Conservation (phyloP, 2,888 invertebrate genomes). For the Selenia dentaria region DNA sequence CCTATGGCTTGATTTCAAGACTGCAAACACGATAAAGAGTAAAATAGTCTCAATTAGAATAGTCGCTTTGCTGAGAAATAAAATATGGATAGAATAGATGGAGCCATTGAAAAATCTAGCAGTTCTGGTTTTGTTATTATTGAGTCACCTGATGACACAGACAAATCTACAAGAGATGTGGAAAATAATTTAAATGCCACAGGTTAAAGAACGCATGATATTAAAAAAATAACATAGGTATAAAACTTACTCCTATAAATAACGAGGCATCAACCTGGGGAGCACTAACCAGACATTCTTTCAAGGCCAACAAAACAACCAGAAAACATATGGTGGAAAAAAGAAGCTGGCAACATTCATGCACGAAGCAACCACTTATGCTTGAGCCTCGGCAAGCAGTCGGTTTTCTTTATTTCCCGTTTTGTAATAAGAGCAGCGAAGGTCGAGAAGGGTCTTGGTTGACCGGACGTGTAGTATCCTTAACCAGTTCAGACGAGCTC, state of each 20-base stretch:
- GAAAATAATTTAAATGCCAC: constrained; percentile 17
- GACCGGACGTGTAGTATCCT: constrained; percentile 42
- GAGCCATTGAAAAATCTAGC: background rate
- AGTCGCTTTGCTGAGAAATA: background rate
- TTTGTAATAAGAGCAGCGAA: constrained; percentile 52
- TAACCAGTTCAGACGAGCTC: constrained; percentile 27
- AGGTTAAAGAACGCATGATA: constrained; percentile 23
- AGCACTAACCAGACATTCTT: constrained; percentile 73
- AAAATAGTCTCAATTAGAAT: too few species aligned
- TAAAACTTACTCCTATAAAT: constrained; percentile 62
- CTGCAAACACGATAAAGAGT: too few species aligned
- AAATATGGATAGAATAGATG: background rate
- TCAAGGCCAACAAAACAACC: constrained; percentile 78
- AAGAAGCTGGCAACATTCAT: constrained; percentile 62
- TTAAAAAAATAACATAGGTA: constrained; percentile 28
- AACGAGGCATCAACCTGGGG: constrained; percentile 61
- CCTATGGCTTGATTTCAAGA: too few species aligned
- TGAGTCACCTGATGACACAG: constrained; percentile 16
- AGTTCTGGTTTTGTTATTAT: constrained; percentile 18
- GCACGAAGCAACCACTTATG: constrained; percentile 48
- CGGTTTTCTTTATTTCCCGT: constrained; percentile 58
- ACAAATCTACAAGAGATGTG: background rate
- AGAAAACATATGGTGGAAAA: constrained; percentile 77
- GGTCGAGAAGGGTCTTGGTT: constrained; percentile 47
- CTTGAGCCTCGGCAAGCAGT: constrained; percentile 52